Base-by-base conservation (phyloP, 2,888 invertebrate genomes). In the Hecatera dysodea region DNA sequence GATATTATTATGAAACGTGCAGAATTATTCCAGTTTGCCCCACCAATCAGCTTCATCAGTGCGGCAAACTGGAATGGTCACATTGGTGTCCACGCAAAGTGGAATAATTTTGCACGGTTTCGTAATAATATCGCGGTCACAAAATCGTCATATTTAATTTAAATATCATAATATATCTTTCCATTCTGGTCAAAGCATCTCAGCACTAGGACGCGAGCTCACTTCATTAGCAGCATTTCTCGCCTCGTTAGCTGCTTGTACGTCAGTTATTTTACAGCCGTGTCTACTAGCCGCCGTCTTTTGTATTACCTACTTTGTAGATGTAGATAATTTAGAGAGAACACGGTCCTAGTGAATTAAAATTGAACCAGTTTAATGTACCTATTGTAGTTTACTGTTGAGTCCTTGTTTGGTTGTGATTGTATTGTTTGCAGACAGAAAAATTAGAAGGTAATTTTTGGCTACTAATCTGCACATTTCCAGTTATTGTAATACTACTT, bases 181-280 rank as follows among this genome's bases (percentile, higher is more conserved):
- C 15, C 5, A 3, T 15, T 57, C 2, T 17, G 48, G 33, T 39
- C 8, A 27, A 24, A 55, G 7, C 73, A 17, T 52, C n/a, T 11
- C 50, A 55, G 39, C 39, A 62, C 53, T 62, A 17, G 24, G 27
- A 27, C 39, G 61, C 75, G 64, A 70, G 72, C 60, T 60, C 72
- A 68, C 81, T 86, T 89, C 88, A 86, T 88, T 89, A 89, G 85
- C 59, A 82, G 73, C 83, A 82, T 86, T 89, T 86, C 88, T 88
- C 82, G 63, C 63, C 79, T 85, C 79, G 80, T 87, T 86, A 87
- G 75, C 71, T 55, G 75, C 81, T 78, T 80, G 75, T 81, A 62
- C 61, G 36, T 60, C 61, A 78, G 77, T 72, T 73, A 67, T 33
- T 74, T 73, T 75, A 50, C 33, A 74, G 71, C 67, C 63, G 39